phyloP scores from a whole-genome alignment of 2,888 invertebrate genomes.

The Tuta absoluta region DNA sequence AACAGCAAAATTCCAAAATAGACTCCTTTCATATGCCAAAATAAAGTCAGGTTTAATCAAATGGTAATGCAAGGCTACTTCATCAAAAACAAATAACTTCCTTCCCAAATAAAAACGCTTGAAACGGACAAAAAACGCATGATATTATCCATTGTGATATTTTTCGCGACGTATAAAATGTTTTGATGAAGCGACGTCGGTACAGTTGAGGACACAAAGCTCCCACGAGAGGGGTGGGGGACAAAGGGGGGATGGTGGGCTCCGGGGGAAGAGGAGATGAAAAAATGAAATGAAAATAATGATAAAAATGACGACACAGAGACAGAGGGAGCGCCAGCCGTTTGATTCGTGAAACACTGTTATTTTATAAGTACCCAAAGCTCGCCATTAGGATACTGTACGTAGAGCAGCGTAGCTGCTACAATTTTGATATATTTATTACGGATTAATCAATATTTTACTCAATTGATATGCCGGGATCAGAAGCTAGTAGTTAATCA shows the following conservation, averaged over 20 bases:
- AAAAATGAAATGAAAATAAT: slow-evolving; percentile 65
- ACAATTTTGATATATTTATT: neutral
- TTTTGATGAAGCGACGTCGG: slow-evolving; percentile 62
- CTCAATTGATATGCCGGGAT: neutral
- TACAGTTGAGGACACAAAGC: slow-evolving; percentile 43
- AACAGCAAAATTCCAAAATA: no score
- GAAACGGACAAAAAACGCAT: slow-evolving; percentile 34
- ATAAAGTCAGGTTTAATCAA: slow-evolving; percentile 9
- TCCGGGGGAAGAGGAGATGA: slow-evolving; percentile 36
- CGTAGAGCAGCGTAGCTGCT: neutral
- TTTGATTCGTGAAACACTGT: slow-evolving; percentile 34
- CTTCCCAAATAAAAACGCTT: slow-evolving; percentile 34
- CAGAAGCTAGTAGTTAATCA: neutral
- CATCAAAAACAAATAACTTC: slow-evolving; percentile 26
- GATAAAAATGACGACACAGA: slow-evolving; percentile 57
- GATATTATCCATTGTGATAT: slow-evolving; percentile 42
- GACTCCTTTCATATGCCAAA: slow-evolving; percentile 9
- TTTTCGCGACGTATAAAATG: slow-evolving; percentile 53
- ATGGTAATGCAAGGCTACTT: slow-evolving; percentile 18
- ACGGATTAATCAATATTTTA: neutral
- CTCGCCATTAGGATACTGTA: neutral
- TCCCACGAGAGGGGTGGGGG: slow-evolving; percentile 34
- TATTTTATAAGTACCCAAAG: slow-evolving; percentile 21
- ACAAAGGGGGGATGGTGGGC: neutral
- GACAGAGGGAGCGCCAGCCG: slow-evolving; percentile 43